phyloP scores from a whole-genome alignment of 2,888 invertebrate genomes.

The Phaonia tiefii region DNA sequence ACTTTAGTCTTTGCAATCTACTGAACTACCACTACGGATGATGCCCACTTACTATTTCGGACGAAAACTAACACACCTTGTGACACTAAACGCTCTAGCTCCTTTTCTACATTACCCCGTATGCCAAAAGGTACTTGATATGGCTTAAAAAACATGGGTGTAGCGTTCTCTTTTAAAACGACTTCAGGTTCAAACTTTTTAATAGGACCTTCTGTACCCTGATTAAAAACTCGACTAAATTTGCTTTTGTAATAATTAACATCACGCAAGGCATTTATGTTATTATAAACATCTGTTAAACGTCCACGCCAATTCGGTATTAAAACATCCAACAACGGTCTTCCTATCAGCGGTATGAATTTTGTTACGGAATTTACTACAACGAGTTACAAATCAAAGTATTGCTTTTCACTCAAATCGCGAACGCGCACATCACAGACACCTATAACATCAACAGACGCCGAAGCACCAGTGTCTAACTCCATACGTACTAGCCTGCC shows the following conservation, averaged over 20 bases:
- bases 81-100: conserved; percentile 26
- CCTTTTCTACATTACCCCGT: conserved; percentile 29
- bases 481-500: neutral
- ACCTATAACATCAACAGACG: too few relatives aligned
- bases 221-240: neutral
- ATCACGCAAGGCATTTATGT: neutral
- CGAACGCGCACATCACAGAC: too few relatives aligned
- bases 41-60: too few relatives aligned
- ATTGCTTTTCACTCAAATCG: too few relatives aligned
- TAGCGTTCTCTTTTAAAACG: conserved; percentile 22
- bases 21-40: conserved; percentile 48
- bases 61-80: conserved; percentile 35
- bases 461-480: too few relatives aligned
- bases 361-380: neutral
- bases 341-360: conserved; percentile 22
- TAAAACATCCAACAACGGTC: conserved; percentile 38
- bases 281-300: neutral
- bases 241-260: neutral
- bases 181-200: conserved; percentile 37
- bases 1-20: conserved; percentile 55
- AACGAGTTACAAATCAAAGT: too few relatives aligned
- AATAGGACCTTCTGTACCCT: neutral
- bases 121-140: conserved; percentile 43
- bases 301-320: too few relatives aligned
- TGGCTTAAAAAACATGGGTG: conserved; percentile 32